Conservation (phyloP, 2,797 vertebrate species). For the Bovichtus variegatus region DNA sequence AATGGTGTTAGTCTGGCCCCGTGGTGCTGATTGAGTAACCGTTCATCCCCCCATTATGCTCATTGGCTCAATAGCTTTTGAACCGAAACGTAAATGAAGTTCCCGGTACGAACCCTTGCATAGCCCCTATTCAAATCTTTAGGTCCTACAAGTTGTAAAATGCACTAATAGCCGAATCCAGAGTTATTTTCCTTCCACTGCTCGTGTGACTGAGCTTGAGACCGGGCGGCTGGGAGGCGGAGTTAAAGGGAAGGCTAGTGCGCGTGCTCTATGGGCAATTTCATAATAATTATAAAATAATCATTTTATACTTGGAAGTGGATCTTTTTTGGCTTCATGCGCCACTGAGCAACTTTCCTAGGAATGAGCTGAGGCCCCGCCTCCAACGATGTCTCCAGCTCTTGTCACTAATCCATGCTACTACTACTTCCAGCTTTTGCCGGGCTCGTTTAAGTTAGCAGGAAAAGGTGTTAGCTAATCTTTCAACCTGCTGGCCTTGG, state of each 20-base stretch:
- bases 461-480: background rate
- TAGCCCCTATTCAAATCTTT: conserved; percentile 1
- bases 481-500: background rate
- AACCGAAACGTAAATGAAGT: background rate
- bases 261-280: background rate
- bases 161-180: background rate
- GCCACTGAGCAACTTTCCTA: background rate
- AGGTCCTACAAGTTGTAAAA: background rate
- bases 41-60: no score
- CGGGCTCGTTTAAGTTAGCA: background rate
- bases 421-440: background rate
- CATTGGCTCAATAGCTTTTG: no score
- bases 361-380: background rate
- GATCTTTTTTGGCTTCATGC: no score
- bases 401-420: no score
- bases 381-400: background rate
- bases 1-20: no score
- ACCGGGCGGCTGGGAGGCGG: no score
- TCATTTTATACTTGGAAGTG: background rate
- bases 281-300: background rate
- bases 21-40: no score
- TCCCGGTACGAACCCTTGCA: background rate
- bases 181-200: background rate
- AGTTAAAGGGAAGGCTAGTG: no score
- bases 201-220: background rate